These are phyloP conservation scores for Grammomys dolichurus DNA, from an alignment of 2,113 vertebrate genomes.

Conservation along the genomic window DNA sequence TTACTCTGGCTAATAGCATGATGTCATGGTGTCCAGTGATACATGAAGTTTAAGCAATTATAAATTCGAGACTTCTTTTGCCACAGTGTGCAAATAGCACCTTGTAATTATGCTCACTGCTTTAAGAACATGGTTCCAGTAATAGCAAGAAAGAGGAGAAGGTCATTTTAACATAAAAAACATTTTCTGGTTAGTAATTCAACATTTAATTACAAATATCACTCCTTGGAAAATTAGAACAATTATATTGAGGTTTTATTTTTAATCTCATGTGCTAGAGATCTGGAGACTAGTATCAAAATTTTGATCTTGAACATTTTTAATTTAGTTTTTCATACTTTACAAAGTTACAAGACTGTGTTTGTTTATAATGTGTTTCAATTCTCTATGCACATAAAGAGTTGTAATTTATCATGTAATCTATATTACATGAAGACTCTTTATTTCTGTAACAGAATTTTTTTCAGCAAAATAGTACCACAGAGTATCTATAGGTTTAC, in stretches of 20 bases:
- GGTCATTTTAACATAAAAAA: not conserved
- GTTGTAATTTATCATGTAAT: not conserved
- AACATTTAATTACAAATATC: slow-evolving; percentile 7
- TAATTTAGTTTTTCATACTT: not conserved
- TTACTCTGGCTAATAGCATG: not conserved
- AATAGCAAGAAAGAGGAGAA: not conserved
- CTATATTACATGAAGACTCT: not conserved
- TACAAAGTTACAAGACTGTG: not conserved
- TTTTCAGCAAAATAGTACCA: not conserved
- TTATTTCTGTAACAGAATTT: not conserved
- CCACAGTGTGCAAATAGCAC: slow-evolving; percentile 18
- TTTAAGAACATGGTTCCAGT: not conserved
- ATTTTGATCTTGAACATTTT: not conserved
- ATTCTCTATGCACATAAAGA: not conserved
- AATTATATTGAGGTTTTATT: not conserved
- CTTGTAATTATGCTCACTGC: not conserved
- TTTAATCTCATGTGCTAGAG: not conserved
- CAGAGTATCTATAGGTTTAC: not conserved
- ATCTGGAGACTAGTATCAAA: not conserved
- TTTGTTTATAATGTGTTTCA: not conserved
- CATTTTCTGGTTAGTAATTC: slow-evolving; percentile 43
- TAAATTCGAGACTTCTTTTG: slow-evolving; percentile 9
- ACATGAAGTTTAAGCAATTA: slow-evolving; percentile 35
- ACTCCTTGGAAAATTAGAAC: not conserved
- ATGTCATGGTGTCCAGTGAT: not conserved